These are phyloP conservation scores for Drosophila dives DNA, from an alignment of 2,888 invertebrate species.

Conservation along the genomic window DNA sequence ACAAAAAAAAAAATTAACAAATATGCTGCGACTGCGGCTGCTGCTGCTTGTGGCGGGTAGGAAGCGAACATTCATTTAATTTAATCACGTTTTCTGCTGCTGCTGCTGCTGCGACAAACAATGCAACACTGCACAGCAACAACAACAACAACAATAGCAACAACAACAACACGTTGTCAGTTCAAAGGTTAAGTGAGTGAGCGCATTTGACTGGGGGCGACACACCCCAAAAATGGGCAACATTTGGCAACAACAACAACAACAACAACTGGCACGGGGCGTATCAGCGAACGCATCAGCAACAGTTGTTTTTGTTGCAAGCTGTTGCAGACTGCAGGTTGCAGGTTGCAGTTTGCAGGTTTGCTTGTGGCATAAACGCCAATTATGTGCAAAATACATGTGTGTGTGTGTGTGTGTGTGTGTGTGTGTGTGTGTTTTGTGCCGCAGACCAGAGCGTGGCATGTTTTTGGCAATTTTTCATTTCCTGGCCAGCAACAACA, in stretches of 20 bases:
- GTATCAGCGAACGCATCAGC: conserved; percentile 72
- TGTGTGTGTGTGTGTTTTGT: conserved; percentile 18
- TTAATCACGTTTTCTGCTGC: conserved; percentile 73
- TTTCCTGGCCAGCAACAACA: conserved; percentile 57
- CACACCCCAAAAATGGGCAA: conserved; percentile 71
- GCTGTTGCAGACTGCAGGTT: conserved; percentile 39
- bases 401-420: not conserved
- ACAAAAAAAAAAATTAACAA: not conserved
- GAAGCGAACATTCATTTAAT: conserved; percentile 78
- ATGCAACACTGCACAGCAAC: conserved; percentile 40
- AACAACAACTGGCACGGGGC: conserved; percentile 57
- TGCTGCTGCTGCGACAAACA: conserved; percentile 59
- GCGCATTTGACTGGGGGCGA: conserved; percentile 74
- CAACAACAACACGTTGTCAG: conserved; percentile 58
- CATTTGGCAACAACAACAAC: conserved; percentile 54
- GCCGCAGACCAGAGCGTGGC: conserved; percentile 62
- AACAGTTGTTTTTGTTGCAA: conserved; percentile 55
- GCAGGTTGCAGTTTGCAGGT: conserved; percentile 39
- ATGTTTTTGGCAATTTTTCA: conserved; percentile 77
- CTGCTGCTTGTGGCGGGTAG: conserved; percentile 58
- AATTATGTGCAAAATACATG: conserved; percentile 71
- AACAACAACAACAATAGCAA: conserved; percentile 11
- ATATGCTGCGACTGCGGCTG: not conserved
- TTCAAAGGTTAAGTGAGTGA: conserved; percentile 81
- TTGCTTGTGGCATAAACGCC: conserved; percentile 78